A percentile compares a stretch with the other conserved stretches of the same genome.
phyloP scores from a whole-genome alignment of 2,113 vertebrate species.

The Melanotaenia duboulayi region DNA sequence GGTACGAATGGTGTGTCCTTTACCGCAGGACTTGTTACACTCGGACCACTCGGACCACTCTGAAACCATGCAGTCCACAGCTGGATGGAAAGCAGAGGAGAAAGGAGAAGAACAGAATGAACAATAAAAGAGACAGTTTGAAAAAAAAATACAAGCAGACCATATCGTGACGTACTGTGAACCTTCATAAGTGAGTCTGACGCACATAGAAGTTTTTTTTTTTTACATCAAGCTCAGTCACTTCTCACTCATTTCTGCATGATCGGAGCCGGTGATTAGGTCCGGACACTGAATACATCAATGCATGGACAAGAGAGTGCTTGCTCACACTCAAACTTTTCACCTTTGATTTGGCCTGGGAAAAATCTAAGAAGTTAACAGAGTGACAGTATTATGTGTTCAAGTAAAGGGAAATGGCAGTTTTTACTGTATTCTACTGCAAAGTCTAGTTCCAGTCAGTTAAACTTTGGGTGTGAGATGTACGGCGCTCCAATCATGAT shows the following conservation, averaged over 20 bases:
- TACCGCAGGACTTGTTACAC: constrained; percentile 96
- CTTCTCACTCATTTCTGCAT: not conserved
- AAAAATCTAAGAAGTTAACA: not conserved
- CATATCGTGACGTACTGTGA: no score
- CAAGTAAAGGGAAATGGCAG: no score
- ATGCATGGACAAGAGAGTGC: no score
- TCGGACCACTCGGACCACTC: constrained; percentile 96
- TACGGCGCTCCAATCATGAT: no score
- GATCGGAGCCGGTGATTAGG: not conserved
- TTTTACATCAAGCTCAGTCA: not conserved
- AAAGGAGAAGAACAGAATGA: not conserved
- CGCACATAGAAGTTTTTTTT: no score
- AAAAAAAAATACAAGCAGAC: not conserved
- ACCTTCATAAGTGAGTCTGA: no score
- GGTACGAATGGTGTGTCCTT: constrained; percentile 93
- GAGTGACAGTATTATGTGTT: no score
- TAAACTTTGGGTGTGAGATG: no score
- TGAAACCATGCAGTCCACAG: constrained; percentile 90
- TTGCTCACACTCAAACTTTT: not conserved
- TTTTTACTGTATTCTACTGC: no score
- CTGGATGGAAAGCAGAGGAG: constrained; percentile 66
- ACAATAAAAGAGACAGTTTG: no score
- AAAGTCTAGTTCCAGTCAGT: no score
- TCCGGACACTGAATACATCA: not conserved
- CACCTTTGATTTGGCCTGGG: not conserved